A percentile compares a stretch with the other conserved stretches of the same genome.
Evolutionary conservation across 2,888 invertebrate species (phyloP).

Genomic region (Eupsilia transversa): DNA sequence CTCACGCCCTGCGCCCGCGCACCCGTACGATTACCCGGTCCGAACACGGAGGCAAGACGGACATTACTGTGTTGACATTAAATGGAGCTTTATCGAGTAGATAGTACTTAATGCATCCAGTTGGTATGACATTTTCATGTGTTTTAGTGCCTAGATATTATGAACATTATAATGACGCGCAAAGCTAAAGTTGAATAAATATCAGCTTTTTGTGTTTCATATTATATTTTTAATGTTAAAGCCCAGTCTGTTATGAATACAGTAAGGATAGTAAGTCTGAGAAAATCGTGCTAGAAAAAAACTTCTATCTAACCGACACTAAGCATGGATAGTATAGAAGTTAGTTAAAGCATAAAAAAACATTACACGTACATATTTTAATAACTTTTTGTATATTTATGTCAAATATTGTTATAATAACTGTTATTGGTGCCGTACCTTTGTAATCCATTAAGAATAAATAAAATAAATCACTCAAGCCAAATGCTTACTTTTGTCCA

Average conservation of each 20-base stretch:
- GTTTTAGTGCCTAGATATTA: neutral
- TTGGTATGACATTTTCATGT: neutral
- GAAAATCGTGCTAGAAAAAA: too few species aligned
- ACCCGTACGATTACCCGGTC: slow-evolving; percentile 55
- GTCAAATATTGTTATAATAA: too few species aligned
- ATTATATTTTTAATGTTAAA: neutral
- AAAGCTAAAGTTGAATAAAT: neutral
- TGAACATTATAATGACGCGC: neutral
- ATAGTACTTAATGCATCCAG: neutral
- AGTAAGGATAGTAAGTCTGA: too few species aligned
- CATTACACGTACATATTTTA: neutral
- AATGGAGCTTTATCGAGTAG: neutral
- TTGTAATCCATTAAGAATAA: neutral
- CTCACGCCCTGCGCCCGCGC: slow-evolving; percentile 81
- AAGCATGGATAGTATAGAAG: too few species aligned
- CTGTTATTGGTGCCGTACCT: neutral
- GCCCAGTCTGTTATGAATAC: too few species aligned
- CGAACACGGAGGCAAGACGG: slow-evolving; percentile 63
- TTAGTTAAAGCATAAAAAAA: neutral
- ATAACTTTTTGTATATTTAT: neutral
- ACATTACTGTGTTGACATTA: slow-evolving; percentile 26
- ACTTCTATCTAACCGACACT: too few species aligned
- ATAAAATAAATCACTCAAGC: neutral
- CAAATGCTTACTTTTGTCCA: neutral
- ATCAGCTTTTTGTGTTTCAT: neutral